Conservation (phyloP, 2,888 invertebrate genomes). For the Stenurella melanura region DNA sequence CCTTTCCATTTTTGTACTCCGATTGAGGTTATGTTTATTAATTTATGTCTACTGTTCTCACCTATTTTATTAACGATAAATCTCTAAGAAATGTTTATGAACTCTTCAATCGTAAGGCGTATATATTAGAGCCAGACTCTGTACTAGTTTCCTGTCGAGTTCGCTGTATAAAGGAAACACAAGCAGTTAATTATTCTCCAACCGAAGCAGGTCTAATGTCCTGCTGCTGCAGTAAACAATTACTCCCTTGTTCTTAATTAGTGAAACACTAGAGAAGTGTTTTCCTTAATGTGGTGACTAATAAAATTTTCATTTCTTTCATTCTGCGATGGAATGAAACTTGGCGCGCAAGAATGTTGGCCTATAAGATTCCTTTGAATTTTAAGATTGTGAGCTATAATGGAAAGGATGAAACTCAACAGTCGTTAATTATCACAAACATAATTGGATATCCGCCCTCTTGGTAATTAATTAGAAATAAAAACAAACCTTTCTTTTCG, state of each 20-base stretch:
- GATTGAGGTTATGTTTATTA: too few relatives aligned
- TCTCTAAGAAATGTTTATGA: too few relatives aligned
- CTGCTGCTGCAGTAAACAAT: constrained; percentile 23
- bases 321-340: neutral
- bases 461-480: constrained; percentile 53
- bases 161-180: neutral
- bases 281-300: constrained; percentile 42
- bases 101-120: too few relatives aligned
- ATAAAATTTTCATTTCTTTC: constrained; percentile 24
- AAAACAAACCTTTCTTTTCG: constrained; percentile 40
- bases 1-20: too few relatives aligned
- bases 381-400: constrained; percentile 26
- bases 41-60: too few relatives aligned
- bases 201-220: constrained; percentile 4
- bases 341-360: constrained; percentile 13
- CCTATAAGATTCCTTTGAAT: constrained; percentile 7
- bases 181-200: constrained; percentile 16
- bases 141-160: neutral
- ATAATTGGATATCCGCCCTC: constrained; percentile 61
- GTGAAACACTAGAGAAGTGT: constrained; percentile 44
- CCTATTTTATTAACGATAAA: too few relatives aligned
- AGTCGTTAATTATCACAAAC: constrained; percentile 53
- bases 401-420: constrained; percentile 46
- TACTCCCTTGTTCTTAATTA: constrained; percentile 49
- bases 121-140: neutral